A percentile compares a stretch with the other conserved stretches of the same genome.
Evolutionary conservation across 2,888 invertebrate species (phyloP).

Genomic region (Clunio marinus): DNA sequence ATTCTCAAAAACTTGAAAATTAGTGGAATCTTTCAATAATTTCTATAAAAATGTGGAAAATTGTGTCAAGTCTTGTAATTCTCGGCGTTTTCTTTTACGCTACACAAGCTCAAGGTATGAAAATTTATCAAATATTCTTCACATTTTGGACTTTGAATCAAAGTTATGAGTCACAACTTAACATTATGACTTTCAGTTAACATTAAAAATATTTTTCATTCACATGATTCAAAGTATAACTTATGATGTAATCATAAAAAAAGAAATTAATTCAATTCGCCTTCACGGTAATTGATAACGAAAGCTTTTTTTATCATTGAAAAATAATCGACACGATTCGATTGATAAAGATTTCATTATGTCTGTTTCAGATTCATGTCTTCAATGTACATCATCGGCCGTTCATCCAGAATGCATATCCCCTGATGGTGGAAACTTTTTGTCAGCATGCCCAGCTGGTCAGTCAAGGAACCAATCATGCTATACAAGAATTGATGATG

Average conservation of each 20-base stretch:
- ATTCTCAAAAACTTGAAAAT: neutral
- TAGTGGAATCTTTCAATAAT: neutral
- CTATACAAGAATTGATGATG: neutral
- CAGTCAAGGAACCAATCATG: neutral
- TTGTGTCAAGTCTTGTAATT: neutral
- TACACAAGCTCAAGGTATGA: constrained; percentile 15
- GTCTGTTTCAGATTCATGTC: neutral
- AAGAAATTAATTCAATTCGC: too few species aligned
- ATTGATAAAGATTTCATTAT: neutral
- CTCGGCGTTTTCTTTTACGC: neutral
- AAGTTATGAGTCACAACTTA: too few species aligned
- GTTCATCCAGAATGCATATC: neutral
- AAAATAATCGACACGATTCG: neutral
- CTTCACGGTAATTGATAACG: too few species aligned
- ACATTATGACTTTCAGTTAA: neutral
- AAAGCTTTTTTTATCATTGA: neutral
- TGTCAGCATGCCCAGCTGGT: neutral
- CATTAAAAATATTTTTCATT: neutral
- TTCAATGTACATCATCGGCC: neutral
- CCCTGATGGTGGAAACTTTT: neutral
- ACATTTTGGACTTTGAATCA: neutral
- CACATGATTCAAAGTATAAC: neutral
- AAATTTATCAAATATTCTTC: neutral
- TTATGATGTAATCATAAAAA: neutral
- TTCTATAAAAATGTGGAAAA: constrained; percentile 3